Conservation (phyloP, 1,140 invertebrate species). For the Eufriesea mexicana region DNA sequence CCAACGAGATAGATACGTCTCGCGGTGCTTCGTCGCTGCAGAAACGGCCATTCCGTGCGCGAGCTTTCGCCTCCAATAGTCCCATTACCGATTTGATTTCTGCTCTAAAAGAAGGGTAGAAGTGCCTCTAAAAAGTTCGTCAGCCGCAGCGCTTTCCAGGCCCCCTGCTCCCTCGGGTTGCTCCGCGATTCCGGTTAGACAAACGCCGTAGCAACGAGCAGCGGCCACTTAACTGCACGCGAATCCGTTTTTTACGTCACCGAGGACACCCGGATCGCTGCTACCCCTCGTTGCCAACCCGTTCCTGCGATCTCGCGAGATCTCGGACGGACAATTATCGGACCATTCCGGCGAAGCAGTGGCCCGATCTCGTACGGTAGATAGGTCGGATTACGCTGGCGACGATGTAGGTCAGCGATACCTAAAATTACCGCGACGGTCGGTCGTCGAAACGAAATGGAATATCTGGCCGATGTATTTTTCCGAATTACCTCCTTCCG, state of each 20-base stretch:
- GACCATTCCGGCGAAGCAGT: no score
- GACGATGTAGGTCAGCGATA: not conserved
- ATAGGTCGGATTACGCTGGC: not conserved
- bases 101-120: constrained; percentile 55
- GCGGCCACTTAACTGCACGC: constrained; percentile 26
- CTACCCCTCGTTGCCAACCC: not conserved
- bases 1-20: constrained; percentile 41
- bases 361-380: not conserved
- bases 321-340: not conserved
- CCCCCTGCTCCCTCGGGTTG: not conserved
- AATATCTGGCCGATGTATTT: not conserved
- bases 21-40: constrained; percentile 47
- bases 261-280: not conserved
- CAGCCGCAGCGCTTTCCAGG: constrained; percentile 59
- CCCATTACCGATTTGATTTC: constrained; percentile 72
- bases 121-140: constrained; percentile 65
- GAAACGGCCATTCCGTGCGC: constrained; percentile 46
- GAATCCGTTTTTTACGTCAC: constrained; percentile 39
- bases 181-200: constrained; percentile 22
- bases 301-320: not conserved
- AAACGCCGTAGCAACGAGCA: not conserved
- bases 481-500: not conserved
- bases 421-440: not conserved
- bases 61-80: constrained; percentile 37
- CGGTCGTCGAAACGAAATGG: not conserved